A percentile compares a stretch with the other conserved stretches of the same genome.
Conservation (phyloP, 2,113 vertebrate genomes). For the Lanius ludovicianus region DNA sequence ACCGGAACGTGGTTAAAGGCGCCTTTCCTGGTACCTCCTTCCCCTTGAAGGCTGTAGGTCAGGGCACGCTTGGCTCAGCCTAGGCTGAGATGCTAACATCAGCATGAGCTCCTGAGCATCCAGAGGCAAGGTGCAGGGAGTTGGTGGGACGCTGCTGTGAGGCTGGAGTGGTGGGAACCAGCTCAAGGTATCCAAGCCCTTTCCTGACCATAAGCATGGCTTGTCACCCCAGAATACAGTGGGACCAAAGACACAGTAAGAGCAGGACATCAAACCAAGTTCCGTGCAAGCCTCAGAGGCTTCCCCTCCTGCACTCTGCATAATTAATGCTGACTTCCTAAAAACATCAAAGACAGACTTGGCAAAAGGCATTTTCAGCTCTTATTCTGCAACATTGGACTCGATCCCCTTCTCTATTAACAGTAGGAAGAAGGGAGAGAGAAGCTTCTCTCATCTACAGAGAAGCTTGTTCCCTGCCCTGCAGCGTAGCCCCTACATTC, state of each 20-base stretch:
- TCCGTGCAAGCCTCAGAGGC: neutral
- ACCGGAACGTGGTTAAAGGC: accelerated
- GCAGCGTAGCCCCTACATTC: neutral
- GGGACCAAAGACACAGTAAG: neutral
- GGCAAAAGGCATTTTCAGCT: neutral
- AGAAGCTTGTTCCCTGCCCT: neutral
- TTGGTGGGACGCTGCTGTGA: neutral
- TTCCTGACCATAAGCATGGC: neutral
- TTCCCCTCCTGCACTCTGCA: neutral
- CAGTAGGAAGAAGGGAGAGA: neutral
- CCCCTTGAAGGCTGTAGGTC: neutral
- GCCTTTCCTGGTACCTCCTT: neutral
- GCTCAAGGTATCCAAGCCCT: neutral
- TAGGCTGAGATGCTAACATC: neutral
- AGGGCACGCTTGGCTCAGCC: neutral
- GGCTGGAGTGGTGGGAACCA: neutral
- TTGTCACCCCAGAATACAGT: neutral
- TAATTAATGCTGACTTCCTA: neutral
- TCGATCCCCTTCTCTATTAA: neutral
- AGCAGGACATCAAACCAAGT: neutral
- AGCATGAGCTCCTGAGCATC: neutral
- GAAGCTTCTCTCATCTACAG: neutral
- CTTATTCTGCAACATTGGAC: neutral
- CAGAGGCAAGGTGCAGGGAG: neutral
- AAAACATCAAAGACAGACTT: neutral